Evolutionary conservation across 30 jellyfish, hydroid and myxozoan genomes (phyloP).

Genomic region (Mastigias papua): DNA sequence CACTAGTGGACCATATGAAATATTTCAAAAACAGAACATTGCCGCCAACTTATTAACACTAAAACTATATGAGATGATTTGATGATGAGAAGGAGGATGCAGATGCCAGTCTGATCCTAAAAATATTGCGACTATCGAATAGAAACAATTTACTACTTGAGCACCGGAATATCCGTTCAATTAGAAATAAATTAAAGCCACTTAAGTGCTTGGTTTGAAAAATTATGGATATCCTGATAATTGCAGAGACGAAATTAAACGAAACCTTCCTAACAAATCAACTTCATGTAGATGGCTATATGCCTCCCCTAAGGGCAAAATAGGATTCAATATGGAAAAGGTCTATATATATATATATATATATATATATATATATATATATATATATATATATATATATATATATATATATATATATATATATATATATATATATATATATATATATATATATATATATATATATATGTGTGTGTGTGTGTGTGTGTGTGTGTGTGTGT

Average conservation of each 20-base stretch:
- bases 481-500: too few species aligned
- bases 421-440: too few species aligned
- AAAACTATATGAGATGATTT: neutral
- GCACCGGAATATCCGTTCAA: neutral
- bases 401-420: too few species aligned
- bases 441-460: too few species aligned
- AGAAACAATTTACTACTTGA: neutral
- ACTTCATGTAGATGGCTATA: slow-evolving; percentile 33
- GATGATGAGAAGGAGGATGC: neutral
- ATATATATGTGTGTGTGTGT: too few species aligned
- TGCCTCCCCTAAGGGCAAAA: slow-evolving; percentile 15
- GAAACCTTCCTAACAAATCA: slow-evolving; percentile 15
- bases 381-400: too few species aligned
- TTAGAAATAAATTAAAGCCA: neutral
- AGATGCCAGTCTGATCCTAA: neutral
- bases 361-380: too few species aligned
- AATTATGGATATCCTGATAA: neutral
- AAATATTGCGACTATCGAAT: neutral
- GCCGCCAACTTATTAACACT: slow-evolving; percentile 16
- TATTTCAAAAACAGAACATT: slow-evolving; percentile 10
- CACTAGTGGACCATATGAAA: slow-evolving; percentile 16
- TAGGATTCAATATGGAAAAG: slow-evolving; percentile 12
- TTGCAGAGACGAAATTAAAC: slow-evolving; percentile 33
- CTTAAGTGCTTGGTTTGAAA: neutral
- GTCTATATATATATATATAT: too few species aligned